Evolutionary conservation across 2,797 vertebrate species (phyloP).

Genomic region (Staurois parvus): DNA sequence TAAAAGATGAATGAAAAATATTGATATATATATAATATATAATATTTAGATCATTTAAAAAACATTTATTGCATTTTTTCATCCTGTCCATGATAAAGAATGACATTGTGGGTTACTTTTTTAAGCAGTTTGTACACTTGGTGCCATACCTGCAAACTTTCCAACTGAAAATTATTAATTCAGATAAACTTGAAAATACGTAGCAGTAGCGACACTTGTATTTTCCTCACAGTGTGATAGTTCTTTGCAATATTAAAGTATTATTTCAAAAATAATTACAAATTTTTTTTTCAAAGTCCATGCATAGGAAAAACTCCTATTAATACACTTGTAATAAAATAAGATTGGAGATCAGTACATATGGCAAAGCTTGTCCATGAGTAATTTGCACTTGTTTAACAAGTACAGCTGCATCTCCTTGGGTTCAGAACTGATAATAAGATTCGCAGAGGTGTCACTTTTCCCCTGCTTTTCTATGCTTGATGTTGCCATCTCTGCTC

Average conservation of each 20-base stretch:
- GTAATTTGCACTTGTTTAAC: slow-evolving; percentile 57
- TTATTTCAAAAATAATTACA: not conserved
- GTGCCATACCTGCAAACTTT: not conserved
- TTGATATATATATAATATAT: no score
- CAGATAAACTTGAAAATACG: not conserved
- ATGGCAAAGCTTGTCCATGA: slow-evolving; percentile 24
- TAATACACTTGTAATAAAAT: not conserved
- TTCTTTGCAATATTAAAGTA: not conserved
- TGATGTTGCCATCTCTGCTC: slow-evolving; percentile 54
- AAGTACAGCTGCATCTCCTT: slow-evolving; percentile 61
- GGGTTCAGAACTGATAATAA: slow-evolving; percentile 60
- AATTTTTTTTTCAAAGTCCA: not conserved
- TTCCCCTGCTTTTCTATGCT: slow-evolving; percentile 59
- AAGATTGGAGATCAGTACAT: not conserved
- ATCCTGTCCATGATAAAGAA: no score
- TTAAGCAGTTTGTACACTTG: not conserved
- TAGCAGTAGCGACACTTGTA: not conserved
- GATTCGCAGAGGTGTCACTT: slow-evolving; percentile 46
- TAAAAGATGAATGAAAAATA: no score
- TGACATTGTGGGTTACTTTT: not conserved
- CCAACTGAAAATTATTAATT: not conserved
- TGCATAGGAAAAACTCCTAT: not conserved
- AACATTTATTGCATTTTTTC: no score
- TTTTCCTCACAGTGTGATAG: not conserved
- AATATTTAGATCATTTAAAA: no score